Percentiles rank a stretch among this genome's conserved stretches.
Evolutionary conservation across 2,113 vertebrate genomes (phyloP).

Genomic region (Oncorhynchus mykiss): DNA sequence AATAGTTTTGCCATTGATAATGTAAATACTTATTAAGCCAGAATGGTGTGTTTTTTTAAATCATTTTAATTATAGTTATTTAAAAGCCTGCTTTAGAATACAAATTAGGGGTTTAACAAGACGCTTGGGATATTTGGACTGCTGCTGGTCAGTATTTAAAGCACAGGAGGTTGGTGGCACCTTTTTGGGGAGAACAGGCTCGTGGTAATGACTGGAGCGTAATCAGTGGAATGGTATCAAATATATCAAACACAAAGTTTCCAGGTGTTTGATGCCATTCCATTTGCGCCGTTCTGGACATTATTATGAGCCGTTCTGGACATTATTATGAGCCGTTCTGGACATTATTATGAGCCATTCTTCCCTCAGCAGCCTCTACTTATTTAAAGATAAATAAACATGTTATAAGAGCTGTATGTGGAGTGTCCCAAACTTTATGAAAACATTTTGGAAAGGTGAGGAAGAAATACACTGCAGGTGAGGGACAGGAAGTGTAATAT

Average conservation of each 20-base stretch:
- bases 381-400: constrained; percentile 4
- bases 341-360: no score
- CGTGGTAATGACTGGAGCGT: no score
- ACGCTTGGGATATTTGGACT: constrained; percentile 37
- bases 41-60: constrained; percentile 50
- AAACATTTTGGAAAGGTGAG: neutral
- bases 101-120: neutral
- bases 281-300: no score
- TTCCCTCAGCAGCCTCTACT: no score
- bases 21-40: constrained; percentile 48
- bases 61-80: constrained; percentile 52
- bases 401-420: constrained; percentile 36
- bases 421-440: neutral
- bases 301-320: no score
- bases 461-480: constrained; percentile 16
- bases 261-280: no score
- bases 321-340: no score
- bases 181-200: no score
- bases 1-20: constrained; percentile 42
- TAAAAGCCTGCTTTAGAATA: constrained; percentile 48
- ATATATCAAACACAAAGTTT: no score
- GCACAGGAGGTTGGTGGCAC: no score
- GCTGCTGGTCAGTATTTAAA: constrained; percentile 64
- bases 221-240: no score
- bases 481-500: neutral